A percentile compares a stretch with the other conserved stretches of the same genome.
phyloP scores from a whole-genome alignment of 2,888 invertebrate genomes.

The Nymphalis polychloros region DNA sequence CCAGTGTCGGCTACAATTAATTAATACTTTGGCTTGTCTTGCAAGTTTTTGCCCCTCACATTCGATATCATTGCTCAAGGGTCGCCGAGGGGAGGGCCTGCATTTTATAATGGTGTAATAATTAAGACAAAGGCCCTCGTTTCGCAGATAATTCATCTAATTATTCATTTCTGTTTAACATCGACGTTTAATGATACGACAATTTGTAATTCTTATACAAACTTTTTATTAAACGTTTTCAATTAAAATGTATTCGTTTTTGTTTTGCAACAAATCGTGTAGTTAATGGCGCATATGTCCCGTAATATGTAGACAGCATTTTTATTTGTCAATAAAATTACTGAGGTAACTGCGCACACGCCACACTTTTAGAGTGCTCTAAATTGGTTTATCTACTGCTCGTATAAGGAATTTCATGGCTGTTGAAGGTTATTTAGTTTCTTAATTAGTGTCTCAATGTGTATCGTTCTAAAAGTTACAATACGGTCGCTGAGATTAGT shows the following conservation, averaged over 20 bases:
- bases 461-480: conserved; percentile 59
- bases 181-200: conserved; percentile 68
- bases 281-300: conserved; percentile 13
- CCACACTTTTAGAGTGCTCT: conserved; percentile 63
- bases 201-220: conserved; percentile 58
- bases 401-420: conserved; percentile 76
- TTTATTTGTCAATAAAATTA: conserved; percentile 75
- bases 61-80: conserved; percentile 62
- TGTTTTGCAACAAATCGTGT: conserved; percentile 12
- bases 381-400: conserved; percentile 71
- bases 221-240: neutral
- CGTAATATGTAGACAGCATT: conserved; percentile 47
- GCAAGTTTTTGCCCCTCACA: conserved; percentile 68
- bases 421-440: conserved; percentile 71
- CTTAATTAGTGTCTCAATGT: conserved; percentile 70
- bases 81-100: conserved; percentile 60
- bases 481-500: conserved; percentile 56
- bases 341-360: conserved; percentile 53
- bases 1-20: conserved; percentile 70
- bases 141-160: conserved; percentile 67
- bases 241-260: conserved; percentile 10
- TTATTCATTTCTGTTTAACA: conserved; percentile 72
- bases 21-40: conserved; percentile 73
- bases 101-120: conserved; percentile 75
- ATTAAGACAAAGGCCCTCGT: conserved; percentile 77